Percentiles rank a stretch among this genome's conserved stretches.
Conservation (phyloP, 2,113 vertebrate species). For the Microcebus murinus region DNA sequence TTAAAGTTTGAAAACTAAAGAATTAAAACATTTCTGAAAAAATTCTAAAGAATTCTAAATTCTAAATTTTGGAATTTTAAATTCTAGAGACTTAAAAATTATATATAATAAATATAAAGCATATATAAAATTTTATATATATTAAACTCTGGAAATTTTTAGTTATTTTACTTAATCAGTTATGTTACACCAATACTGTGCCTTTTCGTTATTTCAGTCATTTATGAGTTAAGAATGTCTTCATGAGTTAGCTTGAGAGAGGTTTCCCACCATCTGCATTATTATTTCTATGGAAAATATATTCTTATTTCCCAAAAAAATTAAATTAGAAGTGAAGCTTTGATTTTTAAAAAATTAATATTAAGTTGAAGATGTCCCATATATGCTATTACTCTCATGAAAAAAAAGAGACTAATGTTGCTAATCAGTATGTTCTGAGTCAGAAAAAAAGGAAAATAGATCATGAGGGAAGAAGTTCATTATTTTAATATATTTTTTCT, state of each 20-base stretch:
- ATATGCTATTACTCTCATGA: not conserved
- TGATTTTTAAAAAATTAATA: not conserved
- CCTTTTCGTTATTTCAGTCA: not conserved
- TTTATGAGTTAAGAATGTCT: constrained; percentile 8
- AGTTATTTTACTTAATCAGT: not conserved
- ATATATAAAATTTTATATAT: not conserved
- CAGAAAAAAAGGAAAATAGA: not conserved
- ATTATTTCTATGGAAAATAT: constrained; percentile 1
- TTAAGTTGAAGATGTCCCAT: not conserved
- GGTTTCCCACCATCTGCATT: not conserved
- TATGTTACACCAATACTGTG: not conserved
- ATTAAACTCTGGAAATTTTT: not conserved
- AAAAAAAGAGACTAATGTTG: not conserved
- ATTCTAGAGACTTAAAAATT: not conserved
- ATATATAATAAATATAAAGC: not conserved
- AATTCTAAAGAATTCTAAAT: not conserved
- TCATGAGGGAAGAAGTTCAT: not conserved
- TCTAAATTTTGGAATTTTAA: not conserved
- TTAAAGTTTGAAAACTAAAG: not conserved
- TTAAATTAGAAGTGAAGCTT: constrained; percentile 8
- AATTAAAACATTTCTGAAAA: not conserved
- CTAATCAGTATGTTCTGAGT: not conserved
- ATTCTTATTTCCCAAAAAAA: not conserved
- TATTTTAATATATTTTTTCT: not conserved
- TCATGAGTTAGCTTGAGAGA: not conserved